Evolutionary conservation across 2,888 invertebrate genomes (phyloP), one percentile per base, ranked within the genome.

Genomic region (Drosophila tripunctata): DNA sequence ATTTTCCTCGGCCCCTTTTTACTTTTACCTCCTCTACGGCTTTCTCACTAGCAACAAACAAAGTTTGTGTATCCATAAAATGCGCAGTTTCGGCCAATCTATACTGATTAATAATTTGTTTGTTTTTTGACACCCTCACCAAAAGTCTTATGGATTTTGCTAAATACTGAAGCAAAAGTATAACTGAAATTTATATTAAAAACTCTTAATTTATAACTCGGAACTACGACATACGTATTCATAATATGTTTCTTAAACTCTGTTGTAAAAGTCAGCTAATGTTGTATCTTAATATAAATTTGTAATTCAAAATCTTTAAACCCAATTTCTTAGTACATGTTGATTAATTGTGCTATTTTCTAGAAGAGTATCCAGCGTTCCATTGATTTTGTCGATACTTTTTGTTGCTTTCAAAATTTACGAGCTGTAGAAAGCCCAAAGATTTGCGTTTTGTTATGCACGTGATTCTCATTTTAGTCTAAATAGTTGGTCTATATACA

Each of bases 81-180:
- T 52, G 51, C 51, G 51, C 51, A 52, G 51, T 41, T 52, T 52
- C n/a, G n/a, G 40, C 30, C 48, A 36, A 30, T 19, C 40, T 40
- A 19, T 14, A 31, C 19, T 21, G 51, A 41, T 30, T 52, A 12
- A 10, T 41, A 41, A 41, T 52, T 41, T 40, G 40, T 30, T 38
- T 51, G 51, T 27, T 8, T 2, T n/a, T 10, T 27, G 10, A 43
- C 27, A 43, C 43, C 6, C 43, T 43, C 6, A 3, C 24, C 31
- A 15, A 3, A n/a, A 6, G n/a, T n/a, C 15, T 10, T 3, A 15
- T 24, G 10, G 27, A 27, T 27, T 15, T 24, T 8, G 10, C 2
- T 1, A 12, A 15, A 43, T n/a, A n/a, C n/a, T n/a, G n/a, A n/a
- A n/a, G n/a, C n/a, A n/a, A n/a, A n/a, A n/a, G n/a, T n/a, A n/a